These are phyloP conservation scores for Amblyjoppa proteus DNA, from an alignment of 2,888 invertebrate species.

Conservation along the genomic window DNA sequence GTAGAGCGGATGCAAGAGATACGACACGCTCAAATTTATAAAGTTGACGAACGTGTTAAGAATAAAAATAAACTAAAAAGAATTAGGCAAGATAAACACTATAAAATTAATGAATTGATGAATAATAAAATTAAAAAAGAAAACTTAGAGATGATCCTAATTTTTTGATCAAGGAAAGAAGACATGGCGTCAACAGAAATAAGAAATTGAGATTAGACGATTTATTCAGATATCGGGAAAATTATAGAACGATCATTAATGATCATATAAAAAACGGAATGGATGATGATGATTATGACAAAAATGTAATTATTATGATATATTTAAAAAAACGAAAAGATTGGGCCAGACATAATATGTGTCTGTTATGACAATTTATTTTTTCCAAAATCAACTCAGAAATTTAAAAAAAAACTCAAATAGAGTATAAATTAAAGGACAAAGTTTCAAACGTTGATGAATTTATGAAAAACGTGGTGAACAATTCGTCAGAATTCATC, in stretches of 20 bases:
- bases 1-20: not conserved
- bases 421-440: slow-evolving; percentile 15
- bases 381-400: slow-evolving; percentile 59
- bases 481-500: slow-evolving; percentile 36
- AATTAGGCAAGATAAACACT: slow-evolving; percentile 25
- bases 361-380: slow-evolving; percentile 65
- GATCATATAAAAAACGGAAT: slow-evolving; percentile 15
- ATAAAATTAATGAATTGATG: slow-evolving; percentile 11
- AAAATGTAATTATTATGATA: slow-evolving; percentile 26
- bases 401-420: slow-evolving; percentile 23
- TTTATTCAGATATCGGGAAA: slow-evolving; percentile 20
- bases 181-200: too few species aligned
- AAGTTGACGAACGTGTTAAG: not conserved
- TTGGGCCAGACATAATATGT: slow-evolving; percentile 51
- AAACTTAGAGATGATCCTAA: too few species aligned
- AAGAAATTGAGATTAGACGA: too few species aligned
- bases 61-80: slow-evolving; percentile 15
- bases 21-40: not conserved
- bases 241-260: not conserved
- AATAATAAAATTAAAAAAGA: slow-evolving; percentile 8
- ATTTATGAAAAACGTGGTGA: slow-evolving; percentile 13
- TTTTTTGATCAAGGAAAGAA: too few species aligned
- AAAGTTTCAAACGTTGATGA: slow-evolving; percentile 6
- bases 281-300: slow-evolving; percentile 17
- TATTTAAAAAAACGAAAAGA: slow-evolving; percentile 53